These are phyloP conservation scores for Glaucidium brasilianum DNA, from an alignment of 2,113 vertebrate species.

Conservation along the genomic window DNA sequence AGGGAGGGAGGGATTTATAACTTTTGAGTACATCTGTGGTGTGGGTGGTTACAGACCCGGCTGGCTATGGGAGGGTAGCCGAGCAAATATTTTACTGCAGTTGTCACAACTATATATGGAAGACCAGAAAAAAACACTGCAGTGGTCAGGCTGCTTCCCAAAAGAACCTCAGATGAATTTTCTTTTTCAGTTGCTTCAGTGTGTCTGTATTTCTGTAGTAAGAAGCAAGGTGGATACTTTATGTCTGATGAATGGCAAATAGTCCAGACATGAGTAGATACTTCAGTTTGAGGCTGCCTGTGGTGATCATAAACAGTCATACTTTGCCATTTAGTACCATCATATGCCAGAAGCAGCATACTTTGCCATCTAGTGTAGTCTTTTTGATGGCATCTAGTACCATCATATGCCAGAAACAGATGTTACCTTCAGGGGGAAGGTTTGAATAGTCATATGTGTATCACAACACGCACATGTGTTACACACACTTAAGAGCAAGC, in stretches of 20 bases:
- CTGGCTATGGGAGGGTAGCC: not conserved
- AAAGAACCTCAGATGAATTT: not conserved
- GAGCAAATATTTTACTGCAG: not conserved
- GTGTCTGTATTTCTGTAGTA: not conserved
- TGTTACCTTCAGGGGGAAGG: not conserved
- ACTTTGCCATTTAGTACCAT: not conserved
- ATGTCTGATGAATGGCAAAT: not conserved
- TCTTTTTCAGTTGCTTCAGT: not conserved
- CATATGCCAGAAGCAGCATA: not conserved
- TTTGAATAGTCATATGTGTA: not conserved
- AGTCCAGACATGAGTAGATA: not conserved
- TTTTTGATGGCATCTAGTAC: not conserved
- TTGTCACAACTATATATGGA: constrained; percentile 45
- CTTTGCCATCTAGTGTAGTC: not conserved
- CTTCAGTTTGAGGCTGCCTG: not conserved
- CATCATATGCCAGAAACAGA: not conserved
- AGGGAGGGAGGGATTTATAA: not conserved
- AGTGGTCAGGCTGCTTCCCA: not conserved
- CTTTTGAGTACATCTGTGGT: not conserved
- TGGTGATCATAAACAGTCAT: not conserved
- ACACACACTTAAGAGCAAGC: not conserved
- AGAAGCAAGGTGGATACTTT: not conserved
- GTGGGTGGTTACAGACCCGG: not conserved
- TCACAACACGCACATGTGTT: fast-evolving
- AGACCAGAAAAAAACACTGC: not conserved